These are phyloP conservation scores for Parazoanthus atlanticus DNA, from an alignment of 92 coral and sea anemone species.

Conservation along the genomic window DNA sequence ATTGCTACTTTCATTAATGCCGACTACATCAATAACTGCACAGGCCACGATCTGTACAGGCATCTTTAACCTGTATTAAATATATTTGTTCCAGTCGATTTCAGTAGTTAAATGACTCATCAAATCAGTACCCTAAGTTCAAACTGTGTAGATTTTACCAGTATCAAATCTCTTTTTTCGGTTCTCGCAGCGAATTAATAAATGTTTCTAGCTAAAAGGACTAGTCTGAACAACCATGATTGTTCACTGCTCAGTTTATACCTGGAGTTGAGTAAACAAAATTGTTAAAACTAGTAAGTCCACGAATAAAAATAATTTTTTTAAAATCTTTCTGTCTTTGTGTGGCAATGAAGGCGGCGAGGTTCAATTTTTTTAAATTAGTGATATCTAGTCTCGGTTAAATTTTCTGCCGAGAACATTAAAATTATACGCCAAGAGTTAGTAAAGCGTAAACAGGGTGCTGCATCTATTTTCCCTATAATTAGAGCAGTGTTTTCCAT, in stretches of 20 bases:
- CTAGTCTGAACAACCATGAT: not conserved
- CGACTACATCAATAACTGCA: slow-evolving; percentile 9
- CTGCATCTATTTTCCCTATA: not conserved
- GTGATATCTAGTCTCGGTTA: no score
- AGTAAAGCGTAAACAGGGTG: no score
- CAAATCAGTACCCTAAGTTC: not conserved
- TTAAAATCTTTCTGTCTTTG: no score
- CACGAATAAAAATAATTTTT: no score
- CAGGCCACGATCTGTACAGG: not conserved
- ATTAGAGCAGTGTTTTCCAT: not conserved
- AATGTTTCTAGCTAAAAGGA: not conserved
- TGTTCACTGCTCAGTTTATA: not conserved
- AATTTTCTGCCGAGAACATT: no score
- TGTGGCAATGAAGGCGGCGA: no score
- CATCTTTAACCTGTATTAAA: not conserved
- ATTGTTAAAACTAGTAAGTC: not conserved
- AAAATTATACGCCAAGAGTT: not conserved
- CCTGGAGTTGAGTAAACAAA: no score
- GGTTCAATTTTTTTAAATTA: no score
- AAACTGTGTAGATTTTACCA: no score
- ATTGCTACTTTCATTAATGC: slow-evolving; percentile 5
- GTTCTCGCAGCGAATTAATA: not conserved
- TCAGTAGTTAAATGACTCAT: not conserved
- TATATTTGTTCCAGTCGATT: slow-evolving; percentile 9
- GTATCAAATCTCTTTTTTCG: not conserved